Conservation (phyloP, 1,140 invertebrate genomes). For the Drosophila auraria region DNA sequence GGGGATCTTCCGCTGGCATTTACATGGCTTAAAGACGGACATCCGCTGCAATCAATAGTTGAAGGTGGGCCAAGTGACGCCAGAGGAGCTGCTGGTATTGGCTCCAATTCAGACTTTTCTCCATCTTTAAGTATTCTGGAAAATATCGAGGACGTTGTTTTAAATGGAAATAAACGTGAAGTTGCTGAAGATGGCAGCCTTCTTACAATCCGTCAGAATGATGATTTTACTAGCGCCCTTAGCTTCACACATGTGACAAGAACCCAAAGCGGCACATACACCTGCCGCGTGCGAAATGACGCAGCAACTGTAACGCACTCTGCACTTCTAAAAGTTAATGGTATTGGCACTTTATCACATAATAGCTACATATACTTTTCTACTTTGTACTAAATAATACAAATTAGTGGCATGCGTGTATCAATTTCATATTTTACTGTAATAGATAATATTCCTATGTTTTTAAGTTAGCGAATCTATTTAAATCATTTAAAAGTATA, state of each 20-base stretch:
- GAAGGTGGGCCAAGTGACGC: constrained; percentile 67
- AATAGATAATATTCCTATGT: too few relatives aligned
- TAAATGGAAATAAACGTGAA: constrained; percentile 70
- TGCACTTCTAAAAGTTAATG: constrained; percentile 88
- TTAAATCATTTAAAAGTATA: too few relatives aligned
- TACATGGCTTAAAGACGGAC: constrained; percentile 90
- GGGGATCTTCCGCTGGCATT: constrained; percentile 90
- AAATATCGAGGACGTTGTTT: constrained; percentile 29
- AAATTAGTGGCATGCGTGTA: not conserved
- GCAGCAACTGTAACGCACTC: constrained; percentile 87
- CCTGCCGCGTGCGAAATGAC: constrained; percentile 88
- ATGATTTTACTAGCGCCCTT: constrained; percentile 88
- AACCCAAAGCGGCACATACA: constrained; percentile 90
- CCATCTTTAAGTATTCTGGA: constrained; percentile 24
- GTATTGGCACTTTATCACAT: constrained; percentile 81
- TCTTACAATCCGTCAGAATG: constrained; percentile 88
- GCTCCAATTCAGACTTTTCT: constrained; percentile 25
- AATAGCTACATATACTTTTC: not conserved
- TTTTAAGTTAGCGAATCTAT: too few relatives aligned
- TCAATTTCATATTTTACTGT: too few relatives aligned
- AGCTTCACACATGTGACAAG: constrained; percentile 88
- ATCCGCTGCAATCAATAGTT: constrained; percentile 70
- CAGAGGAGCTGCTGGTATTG: constrained; percentile 45
- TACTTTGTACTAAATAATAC: not conserved
- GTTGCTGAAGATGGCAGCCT: constrained; percentile 83